Evolutionary conservation across 2,113 vertebrate genomes (phyloP).

Genomic region (Aphelocoma coerulescens): DNA sequence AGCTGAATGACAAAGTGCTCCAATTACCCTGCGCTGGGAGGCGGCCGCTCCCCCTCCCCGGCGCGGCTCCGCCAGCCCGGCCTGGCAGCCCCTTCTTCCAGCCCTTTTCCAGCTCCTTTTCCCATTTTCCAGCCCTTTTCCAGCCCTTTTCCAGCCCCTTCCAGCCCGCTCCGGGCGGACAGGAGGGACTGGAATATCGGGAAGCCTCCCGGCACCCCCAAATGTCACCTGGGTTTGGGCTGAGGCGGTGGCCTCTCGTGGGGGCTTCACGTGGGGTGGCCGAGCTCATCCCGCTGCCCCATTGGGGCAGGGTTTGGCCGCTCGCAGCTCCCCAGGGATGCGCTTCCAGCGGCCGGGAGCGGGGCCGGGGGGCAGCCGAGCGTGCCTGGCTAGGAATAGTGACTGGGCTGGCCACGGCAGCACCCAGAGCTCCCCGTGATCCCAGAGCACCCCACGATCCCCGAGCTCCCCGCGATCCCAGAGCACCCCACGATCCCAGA

Average conservation of each 20-base stretch:
- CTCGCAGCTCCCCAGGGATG: accelerated
- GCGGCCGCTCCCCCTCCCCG: background rate
- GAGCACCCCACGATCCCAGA: background rate
- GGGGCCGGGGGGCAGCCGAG: background rate
- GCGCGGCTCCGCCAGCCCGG: background rate
- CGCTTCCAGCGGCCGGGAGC: background rate
- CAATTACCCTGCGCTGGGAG: slow-evolving; percentile 64
- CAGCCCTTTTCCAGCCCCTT: background rate
- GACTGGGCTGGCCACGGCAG: background rate
- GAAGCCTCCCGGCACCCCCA: background rate
- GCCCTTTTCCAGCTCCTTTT: background rate
- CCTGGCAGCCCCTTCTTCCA: background rate
- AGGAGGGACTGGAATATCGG: accelerated
- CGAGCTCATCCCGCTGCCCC: accelerated
- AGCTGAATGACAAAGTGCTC: slow-evolving; percentile 78
- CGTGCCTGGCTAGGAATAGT: background rate
- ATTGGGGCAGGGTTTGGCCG: accelerated
- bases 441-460: background rate
- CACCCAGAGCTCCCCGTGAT: accelerated
- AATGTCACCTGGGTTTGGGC: background rate
- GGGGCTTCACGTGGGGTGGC: background rate
- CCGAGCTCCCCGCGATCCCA: background rate
- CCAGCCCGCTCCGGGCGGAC: accelerated
- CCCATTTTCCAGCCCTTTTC: accelerated
- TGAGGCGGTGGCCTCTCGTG: background rate